phyloP scores from a whole-genome alignment of 2,888 invertebrate species.

The Tolmerus cingulatus region DNA sequence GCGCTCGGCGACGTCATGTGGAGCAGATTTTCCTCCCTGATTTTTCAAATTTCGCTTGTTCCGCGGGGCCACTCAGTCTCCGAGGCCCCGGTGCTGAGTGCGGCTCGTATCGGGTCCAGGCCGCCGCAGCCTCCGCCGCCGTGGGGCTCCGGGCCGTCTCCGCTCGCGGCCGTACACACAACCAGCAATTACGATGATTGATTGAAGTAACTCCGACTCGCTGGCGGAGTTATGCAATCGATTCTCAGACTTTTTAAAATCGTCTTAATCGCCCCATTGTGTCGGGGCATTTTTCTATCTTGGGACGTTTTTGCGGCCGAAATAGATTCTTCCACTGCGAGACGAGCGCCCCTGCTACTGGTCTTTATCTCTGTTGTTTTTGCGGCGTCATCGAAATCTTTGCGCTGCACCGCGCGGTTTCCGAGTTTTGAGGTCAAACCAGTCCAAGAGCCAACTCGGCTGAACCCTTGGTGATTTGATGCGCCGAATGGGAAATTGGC shows the following conservation, averaged over 20 bases:
- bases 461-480: neutral
- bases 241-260: slow-evolving; percentile 40
- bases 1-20: slow-evolving; percentile 4
- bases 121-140: neutral
- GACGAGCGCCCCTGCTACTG: slow-evolving; percentile 9
- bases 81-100: neutral
- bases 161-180: neutral
- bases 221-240: slow-evolving; percentile 35
- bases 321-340: slow-evolving; percentile 21
- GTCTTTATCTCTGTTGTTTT: slow-evolving; percentile 1
- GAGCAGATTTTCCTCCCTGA: slow-evolving; percentile 10
- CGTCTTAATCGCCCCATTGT: slow-evolving; percentile 41
- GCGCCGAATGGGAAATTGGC: neutral
- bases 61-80: neutral
- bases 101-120: neutral
- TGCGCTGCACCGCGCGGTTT: neutral
- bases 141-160: neutral
- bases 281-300: neutral
- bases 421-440: slow-evolving; percentile 30
- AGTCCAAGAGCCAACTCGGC: neutral
- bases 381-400: neutral
- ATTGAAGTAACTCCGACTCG: slow-evolving; percentile 36
- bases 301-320: neutral
- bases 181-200: slow-evolving; percentile 39
- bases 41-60: slow-evolving; percentile 17